Conservation (phyloP, 1,140 invertebrate species). For the Pogonomyrmex californicus region DNA sequence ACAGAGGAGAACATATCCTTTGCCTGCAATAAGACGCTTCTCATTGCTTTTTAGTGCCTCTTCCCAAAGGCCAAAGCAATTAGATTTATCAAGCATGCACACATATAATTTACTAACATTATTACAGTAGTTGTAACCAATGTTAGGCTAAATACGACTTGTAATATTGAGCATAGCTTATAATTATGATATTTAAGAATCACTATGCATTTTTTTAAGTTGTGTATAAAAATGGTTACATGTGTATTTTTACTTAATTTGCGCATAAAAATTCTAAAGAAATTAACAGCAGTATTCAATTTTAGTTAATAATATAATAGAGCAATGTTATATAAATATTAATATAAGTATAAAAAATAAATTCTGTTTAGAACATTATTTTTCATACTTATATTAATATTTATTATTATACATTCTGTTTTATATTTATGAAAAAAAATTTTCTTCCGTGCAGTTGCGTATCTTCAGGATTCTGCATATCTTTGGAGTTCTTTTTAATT, state of each 20-base stretch:
- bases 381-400: background rate
- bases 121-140: background rate
- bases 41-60: slow-evolving; percentile 69
- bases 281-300: background rate
- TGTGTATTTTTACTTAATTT: background rate
- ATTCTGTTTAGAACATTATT: background rate
- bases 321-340: background rate
- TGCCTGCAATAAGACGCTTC: slow-evolving; percentile 71
- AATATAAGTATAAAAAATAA: background rate
- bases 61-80: slow-evolving; percentile 35
- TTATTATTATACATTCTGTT: background rate
- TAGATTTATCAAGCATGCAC: slow-evolving; percentile 63
- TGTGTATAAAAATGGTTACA: background rate
- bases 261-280: background rate
- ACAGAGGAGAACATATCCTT: slow-evolving; percentile 74
- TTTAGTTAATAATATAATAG: background rate
- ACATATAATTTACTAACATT: slow-evolving; percentile 57
- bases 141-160: slow-evolving; percentile 5
- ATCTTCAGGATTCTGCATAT: background rate
- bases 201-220: background rate
- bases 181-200: background rate
- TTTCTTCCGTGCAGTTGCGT: background rate
- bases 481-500: slow-evolving; percentile 30
- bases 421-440: background rate
- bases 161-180: background rate